A percentile compares a stretch with the other conserved stretches of the same genome.
Evolutionary conservation across 2,888 invertebrate genomes (phyloP).

Genomic region (Oxystoma pomonae): DNA sequence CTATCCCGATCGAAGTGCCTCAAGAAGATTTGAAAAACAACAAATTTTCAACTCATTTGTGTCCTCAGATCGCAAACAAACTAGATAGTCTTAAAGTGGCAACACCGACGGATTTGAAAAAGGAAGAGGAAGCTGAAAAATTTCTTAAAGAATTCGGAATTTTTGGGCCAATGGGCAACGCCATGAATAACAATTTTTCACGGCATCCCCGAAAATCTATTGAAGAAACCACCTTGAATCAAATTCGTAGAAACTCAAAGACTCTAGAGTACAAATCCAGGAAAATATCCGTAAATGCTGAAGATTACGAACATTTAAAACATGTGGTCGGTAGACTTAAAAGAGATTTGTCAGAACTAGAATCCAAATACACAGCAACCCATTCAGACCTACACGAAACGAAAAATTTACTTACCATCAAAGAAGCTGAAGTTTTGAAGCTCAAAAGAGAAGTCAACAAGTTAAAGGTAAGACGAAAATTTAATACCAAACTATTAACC

Average conservation of each 20-base stretch:
- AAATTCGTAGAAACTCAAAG: constrained; percentile 38
- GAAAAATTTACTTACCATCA: constrained; percentile 51
- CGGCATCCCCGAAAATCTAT: constrained; percentile 35
- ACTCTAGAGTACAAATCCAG: constrained; percentile 33
- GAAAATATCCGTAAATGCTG: constrained; percentile 32
- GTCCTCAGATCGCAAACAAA: constrained; percentile 34
- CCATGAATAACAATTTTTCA: constrained; percentile 31
- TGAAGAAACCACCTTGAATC: constrained; percentile 35
- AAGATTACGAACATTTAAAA: constrained; percentile 45
- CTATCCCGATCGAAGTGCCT: constrained; percentile 36
- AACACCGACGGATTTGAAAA: constrained; percentile 35
- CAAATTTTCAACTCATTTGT: constrained; percentile 25
- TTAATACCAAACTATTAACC: no score
- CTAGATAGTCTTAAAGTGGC: constrained; percentile 40
- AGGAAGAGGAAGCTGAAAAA: constrained; percentile 40
- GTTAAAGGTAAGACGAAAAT: constrained; percentile 52
- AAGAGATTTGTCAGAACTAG: constrained; percentile 50
- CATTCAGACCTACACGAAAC: constrained; percentile 55
- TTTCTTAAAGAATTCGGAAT: constrained; percentile 46
- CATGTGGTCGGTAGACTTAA: constrained; percentile 47
- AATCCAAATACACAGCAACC: constrained; percentile 49
- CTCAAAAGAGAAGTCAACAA: constrained; percentile 68
- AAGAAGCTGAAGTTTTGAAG: constrained; percentile 57
- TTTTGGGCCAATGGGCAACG: constrained; percentile 44
- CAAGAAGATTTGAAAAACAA: constrained; percentile 32